Base-by-base conservation (phyloP, 2,113 vertebrate genomes). In the Archilochus colubris region DNA sequence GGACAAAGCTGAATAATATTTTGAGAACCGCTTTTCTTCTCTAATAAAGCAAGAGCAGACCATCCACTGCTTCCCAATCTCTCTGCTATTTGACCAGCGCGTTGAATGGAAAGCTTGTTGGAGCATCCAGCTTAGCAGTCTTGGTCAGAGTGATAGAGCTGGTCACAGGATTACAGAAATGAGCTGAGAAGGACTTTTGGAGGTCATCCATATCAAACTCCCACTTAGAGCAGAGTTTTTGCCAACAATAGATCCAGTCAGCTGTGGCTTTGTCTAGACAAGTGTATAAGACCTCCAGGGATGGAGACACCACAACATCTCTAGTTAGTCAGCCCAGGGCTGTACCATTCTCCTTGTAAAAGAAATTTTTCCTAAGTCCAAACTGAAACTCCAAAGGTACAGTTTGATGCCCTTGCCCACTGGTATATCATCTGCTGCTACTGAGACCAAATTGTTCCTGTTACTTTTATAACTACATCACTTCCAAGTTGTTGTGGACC, bases 231-330 rank as follows among this genome's bases (percentile, higher is more conserved):
- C 0, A 0, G 62, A 19, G 31, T 24, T 93, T 90, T 82, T 90
- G 91, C 75, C 93, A 94, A 19, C 12, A n/a, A 23, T 27, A 46
- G 54, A 94, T 95, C 62, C 4, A 5, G 75, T 90, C 94, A 95
- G 91, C 82, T 93, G 75, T 48, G 44, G 50, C 67, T 94, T 85
- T 94, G 88, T 94, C 94, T 94, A 93, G 93, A 88, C 82, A 83
- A 85, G 23, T 15, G 33, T 77, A 40, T 62, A 61, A 88, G 86
- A 93, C 75, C 82, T 93, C 91, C 88, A 88, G 88, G 62, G 75
- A 89, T 5, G 62, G 72, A 91, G 75, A 38, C 55, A 72, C 20
- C 44, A 75, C 31, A 79, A 20, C 0, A 0, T 6, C 15, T 76
- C 38, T 75, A 38, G 24, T 87, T 68, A 73, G 25, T 31, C 54